Evolutionary conservation across 1,140 invertebrate species (phyloP).

Genomic region (Papilio helenus): DNA sequence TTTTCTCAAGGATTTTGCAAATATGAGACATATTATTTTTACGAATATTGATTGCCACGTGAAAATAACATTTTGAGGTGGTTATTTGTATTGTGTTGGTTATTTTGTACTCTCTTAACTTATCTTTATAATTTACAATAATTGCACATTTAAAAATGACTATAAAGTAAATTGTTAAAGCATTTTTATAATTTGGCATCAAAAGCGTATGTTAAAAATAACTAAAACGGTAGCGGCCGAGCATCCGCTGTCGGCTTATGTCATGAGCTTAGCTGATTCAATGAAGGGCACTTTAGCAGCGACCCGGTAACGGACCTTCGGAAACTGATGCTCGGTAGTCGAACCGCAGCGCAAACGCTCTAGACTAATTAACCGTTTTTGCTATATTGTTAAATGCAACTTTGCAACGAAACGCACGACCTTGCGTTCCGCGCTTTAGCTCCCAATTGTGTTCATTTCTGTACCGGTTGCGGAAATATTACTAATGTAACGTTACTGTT

Average conservation of each 20-base stretch:
- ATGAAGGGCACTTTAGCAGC: conserved; percentile 7
- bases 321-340: background rate
- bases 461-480: background rate
- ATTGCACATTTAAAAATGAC: background rate
- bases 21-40: background rate
- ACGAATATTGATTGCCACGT: background rate
- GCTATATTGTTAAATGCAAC: conserved; percentile 35
- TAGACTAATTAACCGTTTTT: conserved; percentile 33
- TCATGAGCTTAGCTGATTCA: conserved; percentile 27
- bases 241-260: conserved; percentile 28
- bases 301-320: background rate
- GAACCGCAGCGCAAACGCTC: conserved; percentile 26
- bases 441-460: conserved; percentile 18
- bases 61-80: too few species aligned
- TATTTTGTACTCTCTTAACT: too few species aligned
- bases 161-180: background rate
- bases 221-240: conserved; percentile 14
- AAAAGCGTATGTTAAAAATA: conserved; percentile 5
- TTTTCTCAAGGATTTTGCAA: background rate
- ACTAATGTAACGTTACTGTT: background rate
- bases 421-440: background rate
- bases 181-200: background rate
- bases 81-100: too few species aligned
- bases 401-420: background rate
- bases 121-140: too few species aligned